Base-by-base conservation (phyloP, 2,113 vertebrate species). In the Aix galericulata region DNA sequence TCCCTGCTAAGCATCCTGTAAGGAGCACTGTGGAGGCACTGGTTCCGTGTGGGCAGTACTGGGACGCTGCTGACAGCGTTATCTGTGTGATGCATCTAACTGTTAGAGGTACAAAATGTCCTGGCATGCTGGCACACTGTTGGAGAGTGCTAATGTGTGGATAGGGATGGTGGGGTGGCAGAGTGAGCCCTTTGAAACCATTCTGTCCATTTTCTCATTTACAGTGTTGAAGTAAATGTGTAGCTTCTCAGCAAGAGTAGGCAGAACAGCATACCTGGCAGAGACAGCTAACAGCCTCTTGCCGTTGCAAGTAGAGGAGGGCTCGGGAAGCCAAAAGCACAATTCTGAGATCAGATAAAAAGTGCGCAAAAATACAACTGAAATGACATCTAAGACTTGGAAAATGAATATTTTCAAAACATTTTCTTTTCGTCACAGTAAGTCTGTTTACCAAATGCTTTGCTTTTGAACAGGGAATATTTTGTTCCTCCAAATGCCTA, bases 231-330 rank as follows among this genome's bases (percentile, higher is more conserved):
- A 1, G 5, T 7, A 38, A 7, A 7, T 0, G 0, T 3, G 64
- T 42, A 40, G 0, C 0, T 55, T 79, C 82, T 60, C 5, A 1
- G 29, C 32, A 42, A 68, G 25, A 2, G 5, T 8, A 52, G 56
- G 53, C 38, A 68, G 71, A 82, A 46, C 44, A 59, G 17, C n/a
- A 25, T 44, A 59, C 9, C 55, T 77, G 58, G 29, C 77, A 82
- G 84, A 14, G 17, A 71, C n/a, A 3, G 22, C 4, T 3, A 29
- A 20, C 48, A 46, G 66, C 56, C 40, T 75, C 1, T 60, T 60
- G 4, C 40, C 48, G 32, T 26, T 60, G 11, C 13, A 83, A 29
- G 32, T 1, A 0, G 32, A 36, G 63, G 20, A 44, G 11, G 71
- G 31, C 27, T 62, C 73, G 77, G 76, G 17, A 32, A 80, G 44